phyloP scores from a whole-genome alignment of 30 jellyfish, hydroid and myxozoan genomes.

The Nemopilema nomurai region DNA sequence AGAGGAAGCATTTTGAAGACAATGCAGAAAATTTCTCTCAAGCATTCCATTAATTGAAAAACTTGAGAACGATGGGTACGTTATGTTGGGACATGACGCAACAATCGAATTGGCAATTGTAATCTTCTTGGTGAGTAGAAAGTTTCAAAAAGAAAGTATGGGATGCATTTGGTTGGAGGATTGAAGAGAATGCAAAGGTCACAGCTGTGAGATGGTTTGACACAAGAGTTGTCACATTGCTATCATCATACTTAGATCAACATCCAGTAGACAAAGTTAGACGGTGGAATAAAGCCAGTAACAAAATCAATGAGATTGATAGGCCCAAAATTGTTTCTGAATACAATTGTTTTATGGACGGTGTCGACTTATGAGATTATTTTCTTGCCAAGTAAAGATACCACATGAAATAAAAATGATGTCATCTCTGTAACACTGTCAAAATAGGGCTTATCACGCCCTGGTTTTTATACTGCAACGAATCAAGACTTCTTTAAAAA shows the following conservation, averaged over 20 bases:
- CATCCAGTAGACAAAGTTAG: constrained; percentile 11
- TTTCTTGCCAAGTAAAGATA: constrained; percentile 7
- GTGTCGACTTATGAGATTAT: neutral
- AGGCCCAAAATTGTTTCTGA: constrained; percentile 7
- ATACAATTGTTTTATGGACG: constrained; percentile 5
- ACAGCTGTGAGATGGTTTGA: constrained; percentile 13
- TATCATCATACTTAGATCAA: constrained; percentile 4
- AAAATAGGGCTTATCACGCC: constrained; percentile 8
- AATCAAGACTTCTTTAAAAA: constrained; percentile 2
- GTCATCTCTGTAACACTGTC: constrained; percentile 6
- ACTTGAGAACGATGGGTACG: no score
- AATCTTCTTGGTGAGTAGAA: no score
- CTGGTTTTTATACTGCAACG: constrained; percentile 10
- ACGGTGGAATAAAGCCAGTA: neutral
- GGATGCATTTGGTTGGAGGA: no score
- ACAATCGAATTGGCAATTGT: no score
- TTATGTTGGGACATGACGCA: no score
- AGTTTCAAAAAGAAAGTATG: no score
- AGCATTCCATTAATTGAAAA: no score
- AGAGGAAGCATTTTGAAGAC: no score
- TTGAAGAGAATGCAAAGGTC: no score
- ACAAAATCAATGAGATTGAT: neutral
- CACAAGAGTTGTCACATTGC: constrained; percentile 16
- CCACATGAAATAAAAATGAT: constrained; percentile 1
- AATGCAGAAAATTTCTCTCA: no score